Percentiles rank a stretch among this genome's conserved stretches.
Evolutionary conservation across 1,140 invertebrate genomes (phyloP).

Genomic region (Penaeus chinensis): DNA sequence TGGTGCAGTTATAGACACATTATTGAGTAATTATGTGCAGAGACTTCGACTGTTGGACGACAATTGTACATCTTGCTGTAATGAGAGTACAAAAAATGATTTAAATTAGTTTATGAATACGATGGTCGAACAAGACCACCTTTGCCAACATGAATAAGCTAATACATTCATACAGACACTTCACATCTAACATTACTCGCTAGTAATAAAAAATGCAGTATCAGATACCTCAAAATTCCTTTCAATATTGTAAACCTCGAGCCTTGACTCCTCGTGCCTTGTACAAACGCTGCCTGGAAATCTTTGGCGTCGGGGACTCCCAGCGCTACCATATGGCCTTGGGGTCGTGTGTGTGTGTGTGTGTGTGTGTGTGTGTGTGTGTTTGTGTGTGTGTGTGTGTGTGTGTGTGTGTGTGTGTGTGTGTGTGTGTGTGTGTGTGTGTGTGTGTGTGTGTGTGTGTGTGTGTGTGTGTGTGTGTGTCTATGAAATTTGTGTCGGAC

Average conservation of each 20-base stretch:
- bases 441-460: neutral
- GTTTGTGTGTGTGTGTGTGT: conserved; percentile 1
- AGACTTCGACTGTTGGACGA: conserved; percentile 52
- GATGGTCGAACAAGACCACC: neutral
- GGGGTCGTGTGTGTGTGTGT: neutral
- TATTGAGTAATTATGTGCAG: conserved; percentile 53
- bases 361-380: neutral
- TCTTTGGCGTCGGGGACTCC: neutral
- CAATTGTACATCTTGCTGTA: conserved; percentile 38
- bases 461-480: neutral
- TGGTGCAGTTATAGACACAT: conserved; percentile 58
- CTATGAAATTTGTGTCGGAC: too few species aligned
- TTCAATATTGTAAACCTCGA: too few species aligned
- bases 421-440: conserved; percentile 6
- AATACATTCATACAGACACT: conserved; percentile 51
- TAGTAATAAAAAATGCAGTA: conserved; percentile 41
- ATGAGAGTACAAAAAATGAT: conserved; percentile 1
- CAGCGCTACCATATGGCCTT: too few species aligned
- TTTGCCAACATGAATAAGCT: conserved; percentile 39
- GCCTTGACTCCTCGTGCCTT: too few species aligned
- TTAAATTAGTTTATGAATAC: conserved; percentile 2
- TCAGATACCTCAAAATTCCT: neutral
- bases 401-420: conserved; percentile 6
- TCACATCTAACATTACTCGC: conserved; percentile 39
- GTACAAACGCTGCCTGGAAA: neutral